These are phyloP conservation scores for Cynopterus sphinx DNA, from an alignment of 2,797 vertebrate genomes.

Conservation along the genomic window DNA sequence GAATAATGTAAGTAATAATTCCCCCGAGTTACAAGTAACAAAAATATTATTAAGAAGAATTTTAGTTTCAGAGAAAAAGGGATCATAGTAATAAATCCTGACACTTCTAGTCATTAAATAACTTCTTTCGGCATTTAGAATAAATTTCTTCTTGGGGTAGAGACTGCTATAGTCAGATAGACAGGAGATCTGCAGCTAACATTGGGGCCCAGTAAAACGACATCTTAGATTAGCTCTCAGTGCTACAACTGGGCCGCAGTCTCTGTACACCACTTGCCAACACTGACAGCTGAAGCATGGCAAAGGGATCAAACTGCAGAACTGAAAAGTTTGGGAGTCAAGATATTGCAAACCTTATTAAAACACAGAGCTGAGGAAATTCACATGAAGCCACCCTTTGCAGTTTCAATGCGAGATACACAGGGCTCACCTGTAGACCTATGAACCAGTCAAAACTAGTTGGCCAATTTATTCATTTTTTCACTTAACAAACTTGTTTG, in stretches of 20 bases:
- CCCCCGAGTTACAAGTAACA: not conserved
- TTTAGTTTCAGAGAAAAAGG: constrained; percentile 12
- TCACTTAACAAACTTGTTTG: not conserved
- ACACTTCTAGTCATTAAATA: not conserved
- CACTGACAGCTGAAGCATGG: not conserved
- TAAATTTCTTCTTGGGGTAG: not conserved
- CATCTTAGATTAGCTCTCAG: not conserved
- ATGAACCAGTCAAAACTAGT: not conserved
- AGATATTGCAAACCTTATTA: not conserved
- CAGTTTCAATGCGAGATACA: not conserved
- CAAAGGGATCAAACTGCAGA: not conserved
- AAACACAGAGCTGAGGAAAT: not conserved
- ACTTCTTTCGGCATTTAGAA: not conserved
- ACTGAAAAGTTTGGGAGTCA: not conserved
- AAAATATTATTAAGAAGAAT: constrained; percentile 16
- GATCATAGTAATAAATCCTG: not conserved
- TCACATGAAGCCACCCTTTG: not conserved
- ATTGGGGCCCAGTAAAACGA: not conserved
- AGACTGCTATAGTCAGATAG: not conserved
- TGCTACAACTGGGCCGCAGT: not conserved
- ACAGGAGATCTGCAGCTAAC: not conserved
- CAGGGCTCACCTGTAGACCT: not conserved
- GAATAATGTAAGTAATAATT: not conserved
- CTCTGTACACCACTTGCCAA: not conserved
- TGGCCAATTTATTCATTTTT: not conserved